phyloP scores from a whole-genome alignment of 2,797 vertebrate genomes.

The Enteromius viviparus region DNA sequence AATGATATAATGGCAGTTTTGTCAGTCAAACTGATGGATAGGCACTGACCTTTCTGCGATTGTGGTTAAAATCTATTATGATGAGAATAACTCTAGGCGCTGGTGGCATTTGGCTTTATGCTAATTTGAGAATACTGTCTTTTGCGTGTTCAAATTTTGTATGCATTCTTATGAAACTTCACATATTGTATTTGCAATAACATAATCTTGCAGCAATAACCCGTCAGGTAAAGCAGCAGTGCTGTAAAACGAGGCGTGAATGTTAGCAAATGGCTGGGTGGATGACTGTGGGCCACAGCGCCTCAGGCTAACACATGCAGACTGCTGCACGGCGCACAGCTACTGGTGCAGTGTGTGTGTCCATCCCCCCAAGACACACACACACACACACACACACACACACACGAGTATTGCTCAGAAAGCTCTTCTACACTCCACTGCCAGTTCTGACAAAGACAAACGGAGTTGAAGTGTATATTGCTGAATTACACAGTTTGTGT shows the following conservation, averaged over 20 bases:
- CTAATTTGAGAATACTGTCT: background rate
- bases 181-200: background rate
- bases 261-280: constrained; percentile 32
- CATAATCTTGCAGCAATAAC: background rate
- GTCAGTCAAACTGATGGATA: background rate
- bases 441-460: constrained; percentile 36
- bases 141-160: background rate
- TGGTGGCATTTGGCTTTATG: background rate
- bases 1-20: background rate
- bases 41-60: background rate
- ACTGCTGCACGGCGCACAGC: constrained; percentile 16
- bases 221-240: background rate
- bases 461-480: constrained; percentile 18
- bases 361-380: constrained; percentile 31
- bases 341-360: constrained; percentile 49
- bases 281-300: constrained; percentile 32
- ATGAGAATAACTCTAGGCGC: background rate
- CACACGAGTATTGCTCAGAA: constrained; percentile 25
- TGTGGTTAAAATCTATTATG: background rate
- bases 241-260: constrained; percentile 34
- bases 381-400: constrained; percentile 24
- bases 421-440: constrained; percentile 20
- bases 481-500: constrained; percentile 35
- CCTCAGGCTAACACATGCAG: constrained; percentile 34
- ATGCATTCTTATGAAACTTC: background rate